These are phyloP conservation scores for Enteromius afrohamiltoni DNA, from an alignment of 2,797 vertebrate genomes.

Conservation along the genomic window DNA sequence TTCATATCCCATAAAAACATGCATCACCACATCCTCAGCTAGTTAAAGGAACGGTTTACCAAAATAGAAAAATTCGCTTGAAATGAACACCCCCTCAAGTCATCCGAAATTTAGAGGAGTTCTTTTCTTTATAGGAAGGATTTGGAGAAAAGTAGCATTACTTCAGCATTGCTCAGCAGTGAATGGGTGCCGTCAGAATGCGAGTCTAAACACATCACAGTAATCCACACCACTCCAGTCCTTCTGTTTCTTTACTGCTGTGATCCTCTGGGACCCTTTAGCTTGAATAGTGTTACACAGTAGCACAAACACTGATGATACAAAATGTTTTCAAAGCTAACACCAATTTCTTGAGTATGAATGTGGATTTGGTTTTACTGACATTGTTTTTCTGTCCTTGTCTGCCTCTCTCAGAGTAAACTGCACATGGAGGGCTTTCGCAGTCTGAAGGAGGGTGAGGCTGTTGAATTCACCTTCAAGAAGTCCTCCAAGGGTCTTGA, in stretches of 20 bases:
- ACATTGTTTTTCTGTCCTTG: background rate
- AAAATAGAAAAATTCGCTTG: background rate
- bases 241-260: background rate
- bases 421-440: conserved; percentile 98
- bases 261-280: background rate
- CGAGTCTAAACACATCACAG: background rate
- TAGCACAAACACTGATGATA: background rate
- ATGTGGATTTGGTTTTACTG: background rate
- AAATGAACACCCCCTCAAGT: background rate
- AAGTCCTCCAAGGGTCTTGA: conserved; percentile 95
- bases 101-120: background rate
- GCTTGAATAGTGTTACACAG: background rate
- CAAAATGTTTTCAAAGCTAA: background rate
- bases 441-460: conserved; percentile 95
- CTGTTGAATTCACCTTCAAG: conserved; percentile 95
- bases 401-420: conserved; percentile 83
- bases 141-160: background rate
- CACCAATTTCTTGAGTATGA: background rate
- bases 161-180: background rate
- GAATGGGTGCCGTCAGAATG: background rate
- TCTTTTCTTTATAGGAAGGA: background rate
- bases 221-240: background rate
- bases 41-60: background rate
- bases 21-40: background rate
- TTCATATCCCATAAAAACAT: background rate